Conservation (phyloP, 1,140 invertebrate genomes). For the Batillaria attramentaria region DNA sequence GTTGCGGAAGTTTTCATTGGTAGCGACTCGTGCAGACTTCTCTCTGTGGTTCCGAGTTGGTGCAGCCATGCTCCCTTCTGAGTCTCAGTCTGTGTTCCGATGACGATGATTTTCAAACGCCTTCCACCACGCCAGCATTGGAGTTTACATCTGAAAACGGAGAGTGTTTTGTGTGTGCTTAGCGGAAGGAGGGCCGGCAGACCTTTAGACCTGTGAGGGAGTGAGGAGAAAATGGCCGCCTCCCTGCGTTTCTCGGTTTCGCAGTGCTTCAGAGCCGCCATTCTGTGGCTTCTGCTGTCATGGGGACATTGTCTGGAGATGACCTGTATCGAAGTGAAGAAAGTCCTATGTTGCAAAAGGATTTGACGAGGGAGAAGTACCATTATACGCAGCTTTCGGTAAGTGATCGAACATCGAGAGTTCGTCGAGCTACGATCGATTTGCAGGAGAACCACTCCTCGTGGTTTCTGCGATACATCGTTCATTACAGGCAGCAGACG, state of each 20-base stretch:
- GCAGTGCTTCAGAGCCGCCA: slow-evolving; percentile 26
- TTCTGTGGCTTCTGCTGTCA: slow-evolving; percentile 42
- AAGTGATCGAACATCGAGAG: slow-evolving; percentile 22
- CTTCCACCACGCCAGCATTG: neutral
- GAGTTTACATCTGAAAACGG: slow-evolving; percentile 19
- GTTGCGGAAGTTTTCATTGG: slow-evolving; percentile 12
- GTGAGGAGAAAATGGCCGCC: slow-evolving; percentile 36
- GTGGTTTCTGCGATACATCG: slow-evolving; percentile 5
- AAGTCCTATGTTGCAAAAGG: slow-evolving; percentile 40
- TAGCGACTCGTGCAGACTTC: slow-evolving; percentile 10
- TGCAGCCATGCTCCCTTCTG: slow-evolving; percentile 16
- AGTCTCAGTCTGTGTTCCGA: slow-evolving; percentile 15
- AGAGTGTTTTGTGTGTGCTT: slow-evolving; percentile 15
- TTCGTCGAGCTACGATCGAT: slow-evolving; percentile 26
- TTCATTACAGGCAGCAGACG: slow-evolving; percentile 15
- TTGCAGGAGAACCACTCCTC: slow-evolving; percentile 13
- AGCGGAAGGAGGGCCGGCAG: slow-evolving; percentile 22
- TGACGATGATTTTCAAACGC: slow-evolving; percentile 14
- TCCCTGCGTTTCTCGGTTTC: slow-evolving; percentile 28
- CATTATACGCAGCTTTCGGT: slow-evolving; percentile 26
- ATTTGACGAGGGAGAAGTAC: slow-evolving; percentile 29
- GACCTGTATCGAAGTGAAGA: slow-evolving; percentile 53
- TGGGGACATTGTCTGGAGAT: slow-evolving; percentile 47
- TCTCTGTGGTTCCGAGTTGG: neutral
- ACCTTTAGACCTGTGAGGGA: slow-evolving; percentile 27